Conservation (phyloP, 2,888 invertebrate genomes). For the Agriotes lineatus region DNA sequence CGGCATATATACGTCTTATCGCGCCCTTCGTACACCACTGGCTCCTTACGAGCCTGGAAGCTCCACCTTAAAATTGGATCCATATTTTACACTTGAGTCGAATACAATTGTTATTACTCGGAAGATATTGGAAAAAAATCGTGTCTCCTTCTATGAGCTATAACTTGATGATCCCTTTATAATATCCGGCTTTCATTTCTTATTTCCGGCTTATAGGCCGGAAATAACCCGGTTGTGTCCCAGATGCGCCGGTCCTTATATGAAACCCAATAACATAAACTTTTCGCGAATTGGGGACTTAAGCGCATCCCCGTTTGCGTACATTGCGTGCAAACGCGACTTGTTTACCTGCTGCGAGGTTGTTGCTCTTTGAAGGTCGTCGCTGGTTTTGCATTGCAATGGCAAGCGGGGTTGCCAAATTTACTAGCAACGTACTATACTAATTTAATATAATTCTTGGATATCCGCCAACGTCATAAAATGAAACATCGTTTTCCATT, state of each 20-base stretch:
- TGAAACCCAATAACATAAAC: conserved; percentile 38
- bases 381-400: not conserved
- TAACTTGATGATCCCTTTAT: conserved; percentile 43
- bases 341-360: not conserved
- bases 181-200: conserved; percentile 41
- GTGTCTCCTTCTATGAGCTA: conserved; percentile 37
- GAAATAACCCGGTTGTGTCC: conserved; percentile 37
- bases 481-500: no score
- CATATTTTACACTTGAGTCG: conserved; percentile 44
- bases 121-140: conserved; percentile 42
- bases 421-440: no score
- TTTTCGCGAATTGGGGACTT: conserved; percentile 22
- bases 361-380: conserved; percentile 22
- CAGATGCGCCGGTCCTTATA: conserved; percentile 34
- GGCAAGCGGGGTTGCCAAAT: not conserved
- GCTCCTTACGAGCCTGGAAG: conserved; percentile 34
- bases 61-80: conserved; percentile 41
- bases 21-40: conserved; percentile 21
- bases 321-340: conserved; percentile 21
- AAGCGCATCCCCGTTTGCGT: conserved; percentile 30
- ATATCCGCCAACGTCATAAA: no score
- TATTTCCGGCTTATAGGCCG: conserved; percentile 41
- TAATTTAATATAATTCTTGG: no score
- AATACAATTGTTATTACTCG: conserved; percentile 42
- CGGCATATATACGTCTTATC: conserved; percentile 21